Base-by-base conservation (phyloP, 37 sponge, comb jelly and placozoan species). In the Ianthella basta region DNA sequence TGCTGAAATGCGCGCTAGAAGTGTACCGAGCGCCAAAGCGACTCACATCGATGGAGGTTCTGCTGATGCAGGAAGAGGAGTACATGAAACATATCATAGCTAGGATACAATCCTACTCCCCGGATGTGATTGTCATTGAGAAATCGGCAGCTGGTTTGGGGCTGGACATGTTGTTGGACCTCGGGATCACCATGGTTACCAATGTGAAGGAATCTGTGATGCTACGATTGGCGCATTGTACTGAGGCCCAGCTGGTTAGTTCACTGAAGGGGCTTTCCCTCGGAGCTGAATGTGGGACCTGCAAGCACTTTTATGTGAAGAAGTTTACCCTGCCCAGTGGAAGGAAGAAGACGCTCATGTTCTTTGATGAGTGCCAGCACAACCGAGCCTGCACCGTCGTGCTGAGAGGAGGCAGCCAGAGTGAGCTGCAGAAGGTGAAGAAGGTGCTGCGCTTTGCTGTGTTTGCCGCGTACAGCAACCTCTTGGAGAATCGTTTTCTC, bases 191-290 rank as follows among this genome's bases (percentile, higher is more conserved):
- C 35, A 86, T 98, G 37, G 92, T 90, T n/a, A 82, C 90, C 16
- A 96, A 96, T 54, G 87, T 98, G 59, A 98, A 95, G 82, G 91
- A 86, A 27, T 81, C 88, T 16, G 96, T 95, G 57, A 95, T 98
- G 91, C 59, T 69, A 0, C 79, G 94, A 35, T 84, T 98, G 16
- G 94, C 98, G 33, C 83, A 95, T 20, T 69, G 94, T 83, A 91
- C 94, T 18, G 69, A 88, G 37, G 98, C 86, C 0, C 86, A 87
- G 66, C 85, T 95, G 44, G 65, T 98, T 15, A 60, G 60, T 38
- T 91, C 94, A 32, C 88, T 98, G 19, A 95, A 95, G 34, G 91
- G 93, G 60, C 86, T 98, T 8, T 89, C 80, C 72, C 93, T 94
- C 50, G 83, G 84, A 38, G 80, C 87, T 21, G 84, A 67, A 14